Base-by-base conservation (phyloP, 2,113 vertebrate genomes). In the Dicerorhinus sumatrensis region DNA sequence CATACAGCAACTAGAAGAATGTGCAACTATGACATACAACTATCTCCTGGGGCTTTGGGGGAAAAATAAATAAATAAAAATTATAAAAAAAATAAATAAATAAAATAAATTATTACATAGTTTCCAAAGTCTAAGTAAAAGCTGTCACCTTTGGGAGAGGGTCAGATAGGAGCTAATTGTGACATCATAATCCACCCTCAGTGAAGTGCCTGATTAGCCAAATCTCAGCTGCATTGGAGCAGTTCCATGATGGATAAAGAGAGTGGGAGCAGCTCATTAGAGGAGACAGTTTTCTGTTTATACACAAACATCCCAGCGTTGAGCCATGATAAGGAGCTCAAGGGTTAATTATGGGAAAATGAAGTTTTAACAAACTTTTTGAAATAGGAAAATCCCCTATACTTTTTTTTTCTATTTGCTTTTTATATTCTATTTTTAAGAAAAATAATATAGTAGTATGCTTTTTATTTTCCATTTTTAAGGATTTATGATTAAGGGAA, bases 101-200 rank as follows among this genome's bases (percentile, higher is more conserved):
- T n/a, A n/a, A n/a, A n/a, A n/a, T 79, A 96, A 86, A 89, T 92
- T 89, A 89, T 93, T 95, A 89, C 82, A 20, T 76, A 77, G 67
- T 91, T 96, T 91, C 75, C 77, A 87, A 91, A 91, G 63, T 96
- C 69, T 91, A 86, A 94, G 70, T 84, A 80, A 89, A 96, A 96
- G 92, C 65, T 95, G 86, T 96, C 97, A 90, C 89, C 48, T 96
- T 87, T 95, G 72, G 91, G n/a, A 97, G 69, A 86, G 42, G 76
- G 91, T 94, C 91, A 96, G 96, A 96, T 97, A 96, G 96, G 86
- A 92, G 81, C 95, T 97, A 93, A 95, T 72, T 86, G 86, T 97
- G 87, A 67, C 75, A 42, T 87, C n/a, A 75, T 69, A 94, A 77
- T 89, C 81, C 27, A 84, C 91, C 82, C 56, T 83, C 73, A 92